A percentile compares a stretch with the other conserved stretches of the same genome.
Evolutionary conservation across 1,140 invertebrate species (phyloP).

Genomic region (Anthonomus grandis): DNA sequence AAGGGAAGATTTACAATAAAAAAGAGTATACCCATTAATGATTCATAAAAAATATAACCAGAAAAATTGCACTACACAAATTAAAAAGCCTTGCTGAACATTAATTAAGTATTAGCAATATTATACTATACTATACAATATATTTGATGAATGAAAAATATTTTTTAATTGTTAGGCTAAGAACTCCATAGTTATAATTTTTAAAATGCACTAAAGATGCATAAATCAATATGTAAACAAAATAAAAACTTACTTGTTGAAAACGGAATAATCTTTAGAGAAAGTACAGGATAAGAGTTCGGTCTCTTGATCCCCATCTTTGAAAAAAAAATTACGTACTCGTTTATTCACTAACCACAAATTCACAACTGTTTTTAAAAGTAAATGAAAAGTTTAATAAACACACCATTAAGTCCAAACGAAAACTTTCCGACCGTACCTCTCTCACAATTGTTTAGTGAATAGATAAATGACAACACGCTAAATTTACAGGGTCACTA

Average conservation of each 20-base stretch:
- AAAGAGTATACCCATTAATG: too few species aligned
- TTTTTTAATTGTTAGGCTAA: too few species aligned
- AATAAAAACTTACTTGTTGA: constrained; percentile 35
- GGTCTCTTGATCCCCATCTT: constrained; percentile 64
- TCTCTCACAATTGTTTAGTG: constrained; percentile 13
- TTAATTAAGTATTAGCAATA: too few species aligned
- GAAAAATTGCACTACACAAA: too few species aligned
- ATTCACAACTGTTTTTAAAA: constrained; percentile 5
- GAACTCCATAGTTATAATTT: too few species aligned
- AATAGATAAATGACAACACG: constrained; percentile 27
- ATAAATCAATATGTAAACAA: constrained; percentile 1
- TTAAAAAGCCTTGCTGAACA: too few species aligned
- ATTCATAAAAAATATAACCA: too few species aligned
- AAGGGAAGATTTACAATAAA: too few species aligned
- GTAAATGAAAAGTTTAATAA: too few species aligned
- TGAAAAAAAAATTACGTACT: constrained; percentile 28
- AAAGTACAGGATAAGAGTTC: constrained; percentile 61
- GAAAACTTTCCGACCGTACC: background rate
- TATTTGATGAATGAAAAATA: too few species aligned
- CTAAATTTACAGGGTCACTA: constrained; percentile 33
- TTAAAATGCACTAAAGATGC: too few species aligned
- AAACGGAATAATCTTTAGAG: constrained; percentile 57
- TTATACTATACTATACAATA: too few species aligned
- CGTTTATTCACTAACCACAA: constrained; percentile 7
- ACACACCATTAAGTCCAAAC: constrained; percentile 8